phyloP scores from a whole-genome alignment of 2,113 vertebrate genomes.

The Acanthisitta chloris region DNA sequence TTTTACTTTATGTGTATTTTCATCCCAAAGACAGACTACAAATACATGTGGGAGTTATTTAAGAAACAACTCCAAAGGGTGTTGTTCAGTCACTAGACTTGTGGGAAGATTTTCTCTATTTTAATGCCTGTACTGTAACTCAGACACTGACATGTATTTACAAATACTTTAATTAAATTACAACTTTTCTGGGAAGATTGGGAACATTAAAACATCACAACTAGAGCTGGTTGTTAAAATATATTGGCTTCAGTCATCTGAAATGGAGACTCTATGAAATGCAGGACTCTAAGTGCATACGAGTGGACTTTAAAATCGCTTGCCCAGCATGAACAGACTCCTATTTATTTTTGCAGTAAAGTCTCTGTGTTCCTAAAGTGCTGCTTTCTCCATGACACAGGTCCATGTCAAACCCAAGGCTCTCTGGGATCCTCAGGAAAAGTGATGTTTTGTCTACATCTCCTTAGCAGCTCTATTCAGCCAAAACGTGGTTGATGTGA shows the following conservation, averaged over 20 bases:
- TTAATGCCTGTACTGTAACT: neutral
- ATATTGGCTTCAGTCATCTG: neutral
- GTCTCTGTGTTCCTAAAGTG: neutral
- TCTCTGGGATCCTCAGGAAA: neutral
- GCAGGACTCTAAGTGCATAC: neutral
- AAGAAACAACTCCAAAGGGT: neutral
- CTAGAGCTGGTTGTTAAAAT: neutral
- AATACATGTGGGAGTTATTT: neutral
- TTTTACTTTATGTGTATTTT: neutral
- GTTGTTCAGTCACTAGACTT: neutral
- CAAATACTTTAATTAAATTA: neutral
- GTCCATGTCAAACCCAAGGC: neutral
- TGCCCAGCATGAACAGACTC: neutral
- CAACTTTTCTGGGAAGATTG: neutral
- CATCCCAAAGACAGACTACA: neutral
- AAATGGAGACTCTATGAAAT: neutral
- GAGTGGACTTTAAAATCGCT: neutral
- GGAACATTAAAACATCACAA: neutral
- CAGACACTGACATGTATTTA: neutral
- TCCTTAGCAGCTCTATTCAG: neutral
- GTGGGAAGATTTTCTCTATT: neutral
- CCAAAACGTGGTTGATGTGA: neutral
- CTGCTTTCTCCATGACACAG: neutral
- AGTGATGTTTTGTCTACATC: neutral
- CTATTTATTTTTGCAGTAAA: neutral